phyloP scores from a whole-genome alignment of 2,888 invertebrate genomes.

The Heteropelma amictum region DNA sequence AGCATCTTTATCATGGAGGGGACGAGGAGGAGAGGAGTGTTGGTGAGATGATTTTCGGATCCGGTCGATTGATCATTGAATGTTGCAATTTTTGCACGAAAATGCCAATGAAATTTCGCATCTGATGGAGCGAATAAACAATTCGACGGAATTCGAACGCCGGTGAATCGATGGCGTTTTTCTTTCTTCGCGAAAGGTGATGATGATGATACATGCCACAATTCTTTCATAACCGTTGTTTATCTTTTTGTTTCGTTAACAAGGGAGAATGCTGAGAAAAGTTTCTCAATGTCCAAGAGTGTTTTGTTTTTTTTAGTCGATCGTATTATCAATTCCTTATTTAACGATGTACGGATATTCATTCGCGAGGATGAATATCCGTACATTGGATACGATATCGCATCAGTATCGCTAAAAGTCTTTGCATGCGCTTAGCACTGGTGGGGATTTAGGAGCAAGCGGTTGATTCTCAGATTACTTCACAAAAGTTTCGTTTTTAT shows the following conservation, averaged over 20 bases:
- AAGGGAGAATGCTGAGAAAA: conserved; percentile 45
- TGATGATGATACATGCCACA: conserved; percentile 51
- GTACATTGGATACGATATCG: conserved; percentile 53
- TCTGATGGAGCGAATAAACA: no score
- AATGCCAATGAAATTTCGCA: no score
- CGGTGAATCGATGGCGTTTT: conserved; percentile 35
- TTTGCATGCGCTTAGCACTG: conserved; percentile 67
- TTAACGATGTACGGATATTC: conserved; percentile 49
- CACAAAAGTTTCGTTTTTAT: conserved; percentile 37
- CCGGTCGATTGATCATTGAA: conserved; percentile 22
- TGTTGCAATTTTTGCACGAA: no score
- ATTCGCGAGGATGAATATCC: conserved; percentile 49
- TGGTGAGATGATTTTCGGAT: conserved; percentile 48
- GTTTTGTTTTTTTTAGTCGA: conserved; percentile 31
- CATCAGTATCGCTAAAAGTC: conserved; percentile 65
- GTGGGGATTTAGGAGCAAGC: conserved; percentile 53
- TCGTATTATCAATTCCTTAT: conserved; percentile 43
- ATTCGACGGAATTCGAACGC: conserved; percentile 47
- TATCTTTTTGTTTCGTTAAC: conserved; percentile 32
- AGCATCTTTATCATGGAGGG: conserved; percentile 42
- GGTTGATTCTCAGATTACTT: conserved; percentile 55
- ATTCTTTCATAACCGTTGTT: conserved; percentile 37
- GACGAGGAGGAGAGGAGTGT: conserved; percentile 33
- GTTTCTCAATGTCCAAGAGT: conserved; percentile 49
- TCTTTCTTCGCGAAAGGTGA: no score